Conservation (phyloP, 2,888 invertebrate genomes). For the Drosophila buzzatii region DNA sequence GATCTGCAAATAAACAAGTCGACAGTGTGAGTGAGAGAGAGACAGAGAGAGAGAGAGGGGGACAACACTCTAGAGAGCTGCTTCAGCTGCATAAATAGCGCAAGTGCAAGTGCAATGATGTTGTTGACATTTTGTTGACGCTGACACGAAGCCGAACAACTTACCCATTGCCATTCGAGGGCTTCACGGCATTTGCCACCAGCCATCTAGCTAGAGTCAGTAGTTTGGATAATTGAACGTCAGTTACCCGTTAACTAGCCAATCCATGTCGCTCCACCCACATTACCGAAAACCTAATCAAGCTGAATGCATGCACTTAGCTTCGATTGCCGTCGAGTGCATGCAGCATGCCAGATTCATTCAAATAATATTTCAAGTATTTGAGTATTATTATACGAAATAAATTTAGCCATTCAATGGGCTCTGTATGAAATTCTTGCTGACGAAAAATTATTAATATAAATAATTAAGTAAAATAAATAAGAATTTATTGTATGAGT, state of each 20-base stretch:
- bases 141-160: constrained; percentile 45
- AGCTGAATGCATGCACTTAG: constrained; percentile 14
- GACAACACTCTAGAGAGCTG: neutral
- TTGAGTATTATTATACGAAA: neutral
- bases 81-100: constrained; percentile 31
- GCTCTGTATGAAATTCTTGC: neutral
- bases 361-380: neutral
- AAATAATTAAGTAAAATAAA: neutral
- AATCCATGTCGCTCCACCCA: constrained; percentile 5
- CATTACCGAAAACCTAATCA: constrained; percentile 22
- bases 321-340: constrained; percentile 11
- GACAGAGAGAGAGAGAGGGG: neutral
- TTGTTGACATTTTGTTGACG: constrained; percentile 17
- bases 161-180: constrained; percentile 40
- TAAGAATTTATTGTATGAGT: neutral
- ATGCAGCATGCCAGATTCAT: neutral
- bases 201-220: neutral
- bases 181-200: constrained; percentile 33
- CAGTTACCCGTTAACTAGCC: constrained; percentile 16
- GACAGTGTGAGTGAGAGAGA: neutral
- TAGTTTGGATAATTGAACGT: constrained; percentile 29
- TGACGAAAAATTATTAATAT: neutral
- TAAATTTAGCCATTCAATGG: neutral
- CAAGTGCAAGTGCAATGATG: constrained; percentile 45
- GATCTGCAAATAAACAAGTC: constrained; percentile 51